Evolutionary conservation across 2,888 invertebrate species (phyloP).

Genomic region (Drosophila rellima): DNA sequence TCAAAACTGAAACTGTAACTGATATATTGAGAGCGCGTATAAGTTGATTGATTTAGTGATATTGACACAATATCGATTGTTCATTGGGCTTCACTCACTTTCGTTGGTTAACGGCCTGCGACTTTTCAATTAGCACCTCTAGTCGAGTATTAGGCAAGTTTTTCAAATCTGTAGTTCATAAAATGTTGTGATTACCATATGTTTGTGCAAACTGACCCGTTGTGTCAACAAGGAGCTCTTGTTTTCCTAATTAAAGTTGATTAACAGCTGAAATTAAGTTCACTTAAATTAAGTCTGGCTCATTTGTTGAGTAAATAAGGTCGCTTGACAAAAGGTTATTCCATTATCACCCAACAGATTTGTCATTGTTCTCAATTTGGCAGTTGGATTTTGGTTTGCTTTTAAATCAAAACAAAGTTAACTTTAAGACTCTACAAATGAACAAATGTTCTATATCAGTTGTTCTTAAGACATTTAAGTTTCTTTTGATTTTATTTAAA

Average conservation of each 20-base stretch:
- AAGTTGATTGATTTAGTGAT: slow-evolving; percentile 34
- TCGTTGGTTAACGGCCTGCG: slow-evolving; percentile 49
- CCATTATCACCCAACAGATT: slow-evolving; percentile 8
- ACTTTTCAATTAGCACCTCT: slow-evolving; percentile 61
- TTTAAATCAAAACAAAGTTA: neutral
- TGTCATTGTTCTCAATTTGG: slow-evolving; percentile 17
- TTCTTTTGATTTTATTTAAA: neutral
- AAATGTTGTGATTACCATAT: slow-evolving; percentile 16
- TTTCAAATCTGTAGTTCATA: neutral
- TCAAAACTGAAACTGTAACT: slow-evolving; percentile 1
- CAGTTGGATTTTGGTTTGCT: neutral
- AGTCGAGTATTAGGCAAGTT: slow-evolving; percentile 29
- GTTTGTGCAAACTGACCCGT: slow-evolving; percentile 9
- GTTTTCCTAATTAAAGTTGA: slow-evolving; percentile 9
- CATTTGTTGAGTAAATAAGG: neutral
- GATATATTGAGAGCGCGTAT: slow-evolving; percentile 26
- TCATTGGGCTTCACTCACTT: slow-evolving; percentile 62
- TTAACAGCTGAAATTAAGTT: slow-evolving; percentile 16
- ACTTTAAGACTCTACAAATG: neutral
- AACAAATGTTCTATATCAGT: neutral
- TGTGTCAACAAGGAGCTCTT: slow-evolving; percentile 23
- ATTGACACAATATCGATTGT: slow-evolving; percentile 17
- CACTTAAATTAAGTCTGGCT: neutral
- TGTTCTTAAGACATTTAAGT: neutral
- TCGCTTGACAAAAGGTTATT: neutral